These are phyloP conservation scores for Phalera bucephala DNA, from an alignment of 2,888 invertebrate species.

Conservation along the genomic window DNA sequence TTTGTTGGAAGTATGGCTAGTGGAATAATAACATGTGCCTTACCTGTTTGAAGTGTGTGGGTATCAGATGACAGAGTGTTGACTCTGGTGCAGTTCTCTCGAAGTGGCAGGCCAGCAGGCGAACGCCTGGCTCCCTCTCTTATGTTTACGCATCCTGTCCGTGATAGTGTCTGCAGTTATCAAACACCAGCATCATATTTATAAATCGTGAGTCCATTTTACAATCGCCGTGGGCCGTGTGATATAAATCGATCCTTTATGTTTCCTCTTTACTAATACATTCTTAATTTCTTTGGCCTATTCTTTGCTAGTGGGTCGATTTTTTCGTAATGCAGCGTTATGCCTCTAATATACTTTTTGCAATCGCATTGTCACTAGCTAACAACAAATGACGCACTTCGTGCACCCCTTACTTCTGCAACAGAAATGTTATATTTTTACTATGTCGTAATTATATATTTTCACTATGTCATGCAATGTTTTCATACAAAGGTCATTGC, in stretches of 20 bases:
- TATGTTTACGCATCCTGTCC: constrained; percentile 81
- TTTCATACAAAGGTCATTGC: constrained; percentile 58
- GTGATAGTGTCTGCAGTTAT: constrained; percentile 66
- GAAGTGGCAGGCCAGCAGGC: constrained; percentile 75
- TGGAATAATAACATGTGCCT: no score
- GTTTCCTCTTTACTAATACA: constrained; percentile 71
- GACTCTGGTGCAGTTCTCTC: constrained; percentile 61
- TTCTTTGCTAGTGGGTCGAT: constrained; percentile 71
- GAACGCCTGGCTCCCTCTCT: constrained; percentile 73
- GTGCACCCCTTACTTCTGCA: constrained; percentile 78
- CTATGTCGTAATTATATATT: no score
- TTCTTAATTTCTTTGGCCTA: constrained; percentile 79
- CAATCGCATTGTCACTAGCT: constrained; percentile 79
- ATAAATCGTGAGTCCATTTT: constrained; percentile 80
- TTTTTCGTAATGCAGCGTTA: constrained; percentile 54
- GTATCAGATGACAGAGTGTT: constrained; percentile 69
- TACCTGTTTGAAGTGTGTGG: constrained; percentile 57
- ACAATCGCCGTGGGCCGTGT: constrained; percentile 78
- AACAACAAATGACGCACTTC: constrained; percentile 73
- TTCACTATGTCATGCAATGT: constrained; percentile 46
- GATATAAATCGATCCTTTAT: constrained; percentile 73
- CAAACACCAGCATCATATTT: constrained; percentile 69
- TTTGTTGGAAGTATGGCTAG: no score
- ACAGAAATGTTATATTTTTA: constrained; percentile 50
- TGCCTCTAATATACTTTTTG: constrained; percentile 66